phyloP scores from a whole-genome alignment of 2,113 vertebrate genomes.

The Poecile atricapillus region DNA sequence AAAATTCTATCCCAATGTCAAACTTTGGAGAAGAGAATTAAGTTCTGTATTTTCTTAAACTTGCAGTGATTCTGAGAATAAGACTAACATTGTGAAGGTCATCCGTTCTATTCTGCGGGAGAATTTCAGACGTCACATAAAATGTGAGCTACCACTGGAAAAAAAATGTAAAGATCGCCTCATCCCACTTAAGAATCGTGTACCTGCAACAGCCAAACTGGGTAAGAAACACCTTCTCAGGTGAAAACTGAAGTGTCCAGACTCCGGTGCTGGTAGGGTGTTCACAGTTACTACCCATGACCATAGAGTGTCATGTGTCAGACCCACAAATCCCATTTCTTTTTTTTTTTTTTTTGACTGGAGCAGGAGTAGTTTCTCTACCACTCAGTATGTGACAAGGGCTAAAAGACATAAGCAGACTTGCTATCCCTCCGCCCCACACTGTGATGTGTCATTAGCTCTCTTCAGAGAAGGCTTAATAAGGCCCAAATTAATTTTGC shows the following conservation, averaged over 20 bases:
- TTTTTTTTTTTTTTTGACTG: neutral
- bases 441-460: neutral
- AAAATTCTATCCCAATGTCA: neutral
- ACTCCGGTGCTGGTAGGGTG: neutral
- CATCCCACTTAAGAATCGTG: constrained; percentile 76
- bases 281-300: neutral
- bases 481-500: neutral
- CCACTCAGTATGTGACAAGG: neutral
- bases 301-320: neutral
- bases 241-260: neutral
- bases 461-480: neutral
- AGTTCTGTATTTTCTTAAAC: neutral
- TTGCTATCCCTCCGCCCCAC: neutral
- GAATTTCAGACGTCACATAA: constrained; percentile 86
- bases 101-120: constrained; percentile 92
- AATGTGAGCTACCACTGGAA: constrained; percentile 78
- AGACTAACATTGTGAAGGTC: constrained; percentile 88
- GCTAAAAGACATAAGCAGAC: neutral
- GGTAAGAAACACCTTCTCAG: constrained; percentile 72
- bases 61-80: constrained; percentile 86
- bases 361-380: neutral
- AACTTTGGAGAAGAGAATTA: neutral
- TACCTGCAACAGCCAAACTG: constrained; percentile 85
- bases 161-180: constrained; percentile 80
- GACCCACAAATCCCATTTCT: neutral